Percentiles rank a stretch among this genome's conserved stretches.
phyloP scores from a whole-genome alignment of 2,797 vertebrate species.

The Paramormyrops hopkinsi region DNA sequence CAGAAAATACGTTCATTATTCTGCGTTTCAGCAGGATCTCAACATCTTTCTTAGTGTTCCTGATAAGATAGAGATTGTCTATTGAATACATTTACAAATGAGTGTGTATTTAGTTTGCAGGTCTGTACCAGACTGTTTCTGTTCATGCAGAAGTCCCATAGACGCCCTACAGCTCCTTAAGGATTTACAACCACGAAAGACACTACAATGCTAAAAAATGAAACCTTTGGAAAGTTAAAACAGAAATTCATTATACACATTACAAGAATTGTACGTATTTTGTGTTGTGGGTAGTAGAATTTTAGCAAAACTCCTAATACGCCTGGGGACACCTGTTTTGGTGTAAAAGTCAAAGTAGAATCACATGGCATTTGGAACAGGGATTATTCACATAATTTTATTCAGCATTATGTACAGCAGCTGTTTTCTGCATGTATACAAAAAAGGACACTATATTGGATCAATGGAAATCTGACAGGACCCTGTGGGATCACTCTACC shows the following conservation, averaged over 20 bases:
- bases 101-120: conserved; percentile 34
- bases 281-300: not conserved
- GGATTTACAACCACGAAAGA: conserved; percentile 7
- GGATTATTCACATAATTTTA: not conserved
- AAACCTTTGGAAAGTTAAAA: not conserved
- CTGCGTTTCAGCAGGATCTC: conserved; percentile 17
- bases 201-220: not conserved
- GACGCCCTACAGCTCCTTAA: not conserved
- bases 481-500: not conserved
- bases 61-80: conserved; percentile 29
- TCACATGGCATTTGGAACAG: not conserved
- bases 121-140: conserved; percentile 15
- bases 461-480: not conserved
- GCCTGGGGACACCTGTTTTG: not conserved
- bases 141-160: conserved; percentile 19
- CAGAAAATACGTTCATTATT: not conserved
- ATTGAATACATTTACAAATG: conserved; percentile 30
- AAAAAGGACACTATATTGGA: not conserved
- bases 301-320: not conserved
- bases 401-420: not conserved
- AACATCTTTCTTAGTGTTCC: conserved; percentile 25
- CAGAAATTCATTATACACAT: not conserved
- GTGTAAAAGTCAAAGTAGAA: not conserved
- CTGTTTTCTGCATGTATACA: not conserved
- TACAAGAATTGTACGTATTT: not conserved